Evolutionary conservation across 1,140 invertebrate species (phyloP), one percentile per base, ranked within the genome.

Genomic region (Apolygus lucorum): DNA sequence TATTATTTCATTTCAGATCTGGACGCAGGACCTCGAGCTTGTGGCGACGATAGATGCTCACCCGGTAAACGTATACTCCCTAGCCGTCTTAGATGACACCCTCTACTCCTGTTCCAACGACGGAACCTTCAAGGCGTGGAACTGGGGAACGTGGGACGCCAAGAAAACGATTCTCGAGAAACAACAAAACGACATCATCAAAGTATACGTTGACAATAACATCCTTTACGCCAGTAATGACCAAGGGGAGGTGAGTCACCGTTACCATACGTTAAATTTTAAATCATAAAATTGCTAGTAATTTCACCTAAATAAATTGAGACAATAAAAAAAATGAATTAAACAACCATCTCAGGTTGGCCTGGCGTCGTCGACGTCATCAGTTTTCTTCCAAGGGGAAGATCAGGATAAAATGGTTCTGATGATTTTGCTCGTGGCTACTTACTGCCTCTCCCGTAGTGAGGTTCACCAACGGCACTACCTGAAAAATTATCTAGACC

Each of bases 31-130:
- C 72, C 73, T 83, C 28, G 76, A 79, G 72, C 75, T 79, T 49
- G 52, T 77, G n/a, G 73, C 72, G 52, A 77, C 81, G 74, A 75
- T 79, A 11, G 75, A 80, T 72, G 81, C 79, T 2, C 81, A 82
- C 74, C 75, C 76, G 11, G 76, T 77, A 21, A 78, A 78, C 27
- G 77, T 82, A 2, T 81, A 76, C 72, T 74, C 75, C 66, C 24
- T 82, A 24, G 76, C 78, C 2, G 76, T 76, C 0, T 70, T 72
- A 25, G 76, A 78, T 4, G 74, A 79, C 34, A 77, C 73, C 54
- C 63, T 82, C 0, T 82, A 82, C 70, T 79, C 80, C 2, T 81
- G 78, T 72, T 82, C 81, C 0, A 83, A 79, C 72, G 81, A 83
- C 73, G 79, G 79, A 4, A 78, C 78, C 14, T 74, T 82, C 1